These are phyloP conservation scores for Tragelaphus imberbis DNA, from an alignment of 2,113 vertebrate species.

Conservation along the genomic window DNA sequence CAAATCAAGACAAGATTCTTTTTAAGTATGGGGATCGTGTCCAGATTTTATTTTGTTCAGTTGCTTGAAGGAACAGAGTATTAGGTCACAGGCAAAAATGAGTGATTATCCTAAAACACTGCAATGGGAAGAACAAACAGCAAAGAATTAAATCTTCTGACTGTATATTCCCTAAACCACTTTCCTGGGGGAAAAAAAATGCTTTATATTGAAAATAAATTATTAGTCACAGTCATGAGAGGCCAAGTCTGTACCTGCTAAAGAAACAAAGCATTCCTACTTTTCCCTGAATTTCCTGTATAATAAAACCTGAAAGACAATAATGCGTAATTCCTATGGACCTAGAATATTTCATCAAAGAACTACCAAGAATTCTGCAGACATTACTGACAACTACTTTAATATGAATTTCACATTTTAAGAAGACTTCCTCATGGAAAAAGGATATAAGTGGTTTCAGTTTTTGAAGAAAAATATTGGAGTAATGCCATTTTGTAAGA, in stretches of 20 bases:
- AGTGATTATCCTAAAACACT: neutral
- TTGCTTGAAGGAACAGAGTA: neutral
- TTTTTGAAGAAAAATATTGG: neutral
- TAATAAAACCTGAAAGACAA: neutral
- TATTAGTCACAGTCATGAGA: neutral
- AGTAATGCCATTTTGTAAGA: neutral
- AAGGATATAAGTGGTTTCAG: neutral
- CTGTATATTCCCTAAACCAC: neutral
- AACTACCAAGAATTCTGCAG: neutral
- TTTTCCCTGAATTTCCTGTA: slow-evolving; percentile 29
- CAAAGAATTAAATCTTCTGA: neutral
- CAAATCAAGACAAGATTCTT: neutral
- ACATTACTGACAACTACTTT: neutral
- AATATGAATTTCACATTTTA: neutral
- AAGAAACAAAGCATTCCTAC: neutral
- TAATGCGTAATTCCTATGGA: neutral
- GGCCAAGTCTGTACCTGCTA: neutral
- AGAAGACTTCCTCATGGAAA: neutral
- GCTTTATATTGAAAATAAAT: neutral
- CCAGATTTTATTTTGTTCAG: neutral
- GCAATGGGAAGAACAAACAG: neutral
- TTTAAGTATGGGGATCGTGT: neutral
- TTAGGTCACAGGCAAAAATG: neutral
- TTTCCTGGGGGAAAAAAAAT: neutral
- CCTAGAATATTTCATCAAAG: neutral